Conservation (phyloP, 2,888 invertebrate genomes). For the Spisula subtruncata region DNA sequence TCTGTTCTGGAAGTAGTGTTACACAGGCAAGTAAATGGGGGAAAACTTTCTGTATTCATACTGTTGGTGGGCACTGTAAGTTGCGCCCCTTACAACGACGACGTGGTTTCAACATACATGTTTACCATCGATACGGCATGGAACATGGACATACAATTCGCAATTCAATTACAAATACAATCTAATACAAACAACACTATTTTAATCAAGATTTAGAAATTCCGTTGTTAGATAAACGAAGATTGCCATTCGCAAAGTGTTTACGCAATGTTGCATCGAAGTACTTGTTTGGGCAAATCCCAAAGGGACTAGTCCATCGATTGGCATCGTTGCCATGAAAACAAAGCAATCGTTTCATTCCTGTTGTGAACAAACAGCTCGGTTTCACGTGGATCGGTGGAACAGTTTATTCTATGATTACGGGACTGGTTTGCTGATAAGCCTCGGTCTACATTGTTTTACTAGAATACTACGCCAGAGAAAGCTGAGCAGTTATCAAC, state of each 20-base stretch:
- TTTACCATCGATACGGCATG: too few relatives aligned
- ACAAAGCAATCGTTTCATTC: neutral
- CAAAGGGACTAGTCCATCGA: neutral
- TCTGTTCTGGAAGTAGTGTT: too few relatives aligned
- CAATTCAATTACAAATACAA: too few relatives aligned
- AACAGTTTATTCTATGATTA: slow-evolving; percentile 32
- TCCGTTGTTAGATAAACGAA: neutral
- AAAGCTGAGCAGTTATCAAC: slow-evolving; percentile 58
- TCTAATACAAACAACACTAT: too few relatives aligned
- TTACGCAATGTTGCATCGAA: neutral
- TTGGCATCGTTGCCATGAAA: neutral
- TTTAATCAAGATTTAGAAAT: neutral
- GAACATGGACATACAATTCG: too few relatives aligned
- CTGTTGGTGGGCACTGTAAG: too few relatives aligned
- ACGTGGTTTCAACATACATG: too few relatives aligned
- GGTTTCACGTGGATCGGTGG: neutral
- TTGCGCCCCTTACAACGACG: too few relatives aligned
- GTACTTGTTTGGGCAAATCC: neutral
- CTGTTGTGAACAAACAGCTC: neutral
- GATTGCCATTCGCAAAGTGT: neutral
- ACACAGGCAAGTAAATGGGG: too few relatives aligned
- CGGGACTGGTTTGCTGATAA: neutral
- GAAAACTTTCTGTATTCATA: too few relatives aligned
- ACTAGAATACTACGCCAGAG: slow-evolving; percentile 7
- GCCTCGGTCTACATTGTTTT: slow-evolving; percentile 31